Percentiles rank a stretch among this genome's conserved stretches.
phyloP scores from a whole-genome alignment of 1,140 invertebrate genomes.

The Drosophila elegans region DNA sequence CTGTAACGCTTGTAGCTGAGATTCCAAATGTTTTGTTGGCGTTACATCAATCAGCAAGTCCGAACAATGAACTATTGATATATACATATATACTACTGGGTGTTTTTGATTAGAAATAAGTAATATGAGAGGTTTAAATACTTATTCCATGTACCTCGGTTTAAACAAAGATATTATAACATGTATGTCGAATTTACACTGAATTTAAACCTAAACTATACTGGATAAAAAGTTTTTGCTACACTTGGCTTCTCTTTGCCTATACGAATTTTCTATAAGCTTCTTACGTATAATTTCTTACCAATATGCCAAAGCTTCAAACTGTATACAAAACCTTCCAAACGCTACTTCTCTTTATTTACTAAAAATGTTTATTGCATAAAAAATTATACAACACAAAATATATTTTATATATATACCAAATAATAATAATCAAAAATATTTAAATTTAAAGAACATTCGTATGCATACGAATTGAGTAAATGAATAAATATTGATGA shows the following conservation, averaged over 20 bases:
- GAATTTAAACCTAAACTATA: conserved; percentile 2
- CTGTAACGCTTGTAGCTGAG: conserved; percentile 52
- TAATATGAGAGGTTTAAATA: not conserved
- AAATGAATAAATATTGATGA: conserved; percentile 64
- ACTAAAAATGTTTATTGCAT: conserved; percentile 77
- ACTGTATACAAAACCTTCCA: not conserved
- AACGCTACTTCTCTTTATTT: conserved; percentile 63
- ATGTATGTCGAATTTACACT: conserved; percentile 8
- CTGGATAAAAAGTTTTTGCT: conserved; percentile 34
- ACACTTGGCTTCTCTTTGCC: conserved; percentile 55
- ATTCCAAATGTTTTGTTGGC: conserved; percentile 52
- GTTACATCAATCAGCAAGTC: conserved; percentile 68
- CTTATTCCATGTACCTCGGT: not conserved
- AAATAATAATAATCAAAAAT: conserved; percentile 73
- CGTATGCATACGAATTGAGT: conserved; percentile 75
- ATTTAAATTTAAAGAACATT: conserved; percentile 62
- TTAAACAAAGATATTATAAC: not conserved
- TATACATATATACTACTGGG: conserved; percentile 1
- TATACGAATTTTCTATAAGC: conserved; percentile 5
- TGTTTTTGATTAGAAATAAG: conserved; percentile 6
- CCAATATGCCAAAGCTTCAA: not conserved
- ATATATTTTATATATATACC: conserved; percentile 61
- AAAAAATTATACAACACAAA: conserved; percentile 82
- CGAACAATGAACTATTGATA: conserved; percentile 42
- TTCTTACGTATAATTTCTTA: not conserved